A percentile compares a stretch with the other conserved stretches of the same genome.
Evolutionary conservation across 2,113 vertebrate species (phyloP).

Genomic region (Osmerus eperlanus): DNA sequence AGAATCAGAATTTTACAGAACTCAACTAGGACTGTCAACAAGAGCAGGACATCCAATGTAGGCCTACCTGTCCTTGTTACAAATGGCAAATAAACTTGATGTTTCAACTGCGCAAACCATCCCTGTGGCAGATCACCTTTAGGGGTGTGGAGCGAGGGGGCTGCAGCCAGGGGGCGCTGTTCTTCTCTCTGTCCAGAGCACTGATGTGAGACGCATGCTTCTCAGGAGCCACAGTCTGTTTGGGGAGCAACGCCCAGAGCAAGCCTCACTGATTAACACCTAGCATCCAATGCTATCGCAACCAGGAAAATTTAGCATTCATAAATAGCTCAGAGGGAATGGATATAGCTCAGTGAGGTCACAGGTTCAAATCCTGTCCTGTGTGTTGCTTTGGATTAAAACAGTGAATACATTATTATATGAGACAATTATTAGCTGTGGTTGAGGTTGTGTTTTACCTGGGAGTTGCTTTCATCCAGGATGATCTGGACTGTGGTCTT

Average conservation of each 20-base stretch:
- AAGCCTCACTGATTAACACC: conserved; percentile 1
- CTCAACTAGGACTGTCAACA: too few species aligned
- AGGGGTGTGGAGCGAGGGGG: conserved; percentile 25
- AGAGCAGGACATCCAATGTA: too few species aligned
- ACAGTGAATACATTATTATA: too few species aligned
- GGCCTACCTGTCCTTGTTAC: too few species aligned
- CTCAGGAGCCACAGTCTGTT: conserved; percentile 82
- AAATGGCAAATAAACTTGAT: neutral
- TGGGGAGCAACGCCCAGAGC: neutral
- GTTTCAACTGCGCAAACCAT: too few species aligned
- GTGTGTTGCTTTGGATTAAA: too few species aligned
- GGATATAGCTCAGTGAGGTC: too few species aligned
- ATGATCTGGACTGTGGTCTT: conserved; percentile 78
- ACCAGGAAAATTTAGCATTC: too few species aligned
- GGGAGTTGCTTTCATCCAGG: conserved; percentile 80
- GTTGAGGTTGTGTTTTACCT: conserved; percentile 69
- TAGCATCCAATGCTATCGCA: neutral
- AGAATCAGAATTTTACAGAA: too few species aligned
- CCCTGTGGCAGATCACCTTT: conserved; percentile 36
- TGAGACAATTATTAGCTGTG: neutral
- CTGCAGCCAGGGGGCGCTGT: conserved; percentile 29
- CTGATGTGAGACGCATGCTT: conserved; percentile 72
- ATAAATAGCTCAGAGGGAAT: too few species aligned
- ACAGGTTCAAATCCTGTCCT: too few species aligned
- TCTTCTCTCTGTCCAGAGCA: conserved; percentile 56